phyloP scores from a whole-genome alignment of 2,113 vertebrate species.

The Fukomys damarensis region DNA sequence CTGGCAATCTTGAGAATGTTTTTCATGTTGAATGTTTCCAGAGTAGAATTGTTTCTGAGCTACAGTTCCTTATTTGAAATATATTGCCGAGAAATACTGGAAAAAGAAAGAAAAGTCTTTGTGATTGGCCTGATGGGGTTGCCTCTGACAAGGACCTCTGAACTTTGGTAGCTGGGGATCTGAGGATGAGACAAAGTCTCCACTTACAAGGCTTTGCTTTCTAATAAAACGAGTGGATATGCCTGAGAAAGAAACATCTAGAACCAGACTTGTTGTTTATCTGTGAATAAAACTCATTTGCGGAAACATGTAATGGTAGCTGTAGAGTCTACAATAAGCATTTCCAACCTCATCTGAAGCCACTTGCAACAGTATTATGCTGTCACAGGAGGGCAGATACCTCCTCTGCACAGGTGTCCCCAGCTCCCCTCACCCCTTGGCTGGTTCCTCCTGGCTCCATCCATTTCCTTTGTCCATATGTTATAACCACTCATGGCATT shows the following conservation, averaged over 20 bases:
- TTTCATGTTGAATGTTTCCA: too few relatives aligned
- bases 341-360: not conserved
- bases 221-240: not conserved
- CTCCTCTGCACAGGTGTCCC: too few relatives aligned
- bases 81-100: not conserved
- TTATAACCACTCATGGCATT: not conserved
- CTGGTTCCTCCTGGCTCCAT: not conserved
- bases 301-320: not conserved
- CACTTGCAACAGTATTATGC: not conserved
- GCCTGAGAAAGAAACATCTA: not conserved
- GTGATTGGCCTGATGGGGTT: not conserved
- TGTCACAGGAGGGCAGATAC: too few relatives aligned
- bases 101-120: not conserved
- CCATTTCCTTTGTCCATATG: not conserved
- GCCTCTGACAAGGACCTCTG: not conserved
- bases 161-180: not conserved
- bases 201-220: not conserved
- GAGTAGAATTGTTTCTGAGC: not conserved
- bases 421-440: not conserved
- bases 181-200: not conserved
- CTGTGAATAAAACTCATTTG: not conserved
- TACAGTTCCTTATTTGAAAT: not conserved
- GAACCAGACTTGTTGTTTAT: not conserved
- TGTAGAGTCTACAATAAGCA: not conserved
- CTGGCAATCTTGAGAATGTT: not conserved